Evolutionary conservation across 1,140 invertebrate species (phyloP), one percentile per base, ranked within the genome.

Genomic region (Drosophila navojoa): DNA sequence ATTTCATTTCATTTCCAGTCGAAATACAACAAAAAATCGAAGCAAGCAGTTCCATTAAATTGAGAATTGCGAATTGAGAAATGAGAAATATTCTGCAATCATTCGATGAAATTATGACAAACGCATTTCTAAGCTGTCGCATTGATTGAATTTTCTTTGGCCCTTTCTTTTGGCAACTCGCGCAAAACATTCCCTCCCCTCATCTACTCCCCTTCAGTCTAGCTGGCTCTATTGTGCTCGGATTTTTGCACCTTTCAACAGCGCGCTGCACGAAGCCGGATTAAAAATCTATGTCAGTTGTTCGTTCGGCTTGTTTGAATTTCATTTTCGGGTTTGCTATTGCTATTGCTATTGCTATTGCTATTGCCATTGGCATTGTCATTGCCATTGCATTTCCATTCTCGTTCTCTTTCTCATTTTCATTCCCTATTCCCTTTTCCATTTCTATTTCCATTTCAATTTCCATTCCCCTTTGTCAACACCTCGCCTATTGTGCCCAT

Each of bases 101-200:
- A 72, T 84, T 89, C 79, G 76, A 84, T 74, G 80, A 90, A 87
- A 87, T 87, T 87, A 87, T 87, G 85, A 89, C 79, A 87, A 87
- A 89, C 85, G 79, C 85, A 89, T 87, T 89, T 89, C 84, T 84
- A 80, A 89, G 84, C 79, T 77, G 73, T 77, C 79, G 85, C 80
- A 67, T 75, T 87, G 84, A 87, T 87, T 89, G 84, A 79, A 89
- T 89, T 87, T 79, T 77, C 69, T 54, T 32, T 62, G 57, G 42
- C 44, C 47, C 29, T 52, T 15, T 40, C 47, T 40, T 47, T 32
- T 27, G n/a, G 10, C 45, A 22, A 49, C 25, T 16, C 50, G 50
- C 45, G 35, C 4, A 13, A 5, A 27, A 22, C 29, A 9, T 16
- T 22, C 61, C 35, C 52, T 27, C 45, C 27, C 7, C 19, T 29